Evolutionary conservation across 2,113 vertebrate species (phyloP).

Genomic region (Eretmochelys imbricata): DNA sequence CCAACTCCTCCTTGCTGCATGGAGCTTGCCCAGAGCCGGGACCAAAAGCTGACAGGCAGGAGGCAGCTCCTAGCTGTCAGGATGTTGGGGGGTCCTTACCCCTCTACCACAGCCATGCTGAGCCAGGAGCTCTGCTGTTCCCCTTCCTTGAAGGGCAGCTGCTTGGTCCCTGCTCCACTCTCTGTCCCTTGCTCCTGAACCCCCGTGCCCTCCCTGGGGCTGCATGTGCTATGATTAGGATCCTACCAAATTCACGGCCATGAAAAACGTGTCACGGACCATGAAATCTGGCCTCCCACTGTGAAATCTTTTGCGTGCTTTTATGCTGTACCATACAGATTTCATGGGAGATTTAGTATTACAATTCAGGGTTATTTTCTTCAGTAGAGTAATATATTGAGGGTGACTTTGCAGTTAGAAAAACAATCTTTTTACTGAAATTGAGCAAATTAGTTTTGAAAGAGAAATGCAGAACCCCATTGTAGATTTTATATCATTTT

Average conservation of each 20-base stretch:
- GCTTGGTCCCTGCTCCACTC: too few species aligned
- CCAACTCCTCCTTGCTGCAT: background rate
- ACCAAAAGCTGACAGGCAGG: background rate
- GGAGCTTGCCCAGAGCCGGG: background rate
- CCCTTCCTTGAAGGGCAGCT: background rate
- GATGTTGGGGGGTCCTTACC: background rate
- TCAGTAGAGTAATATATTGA: conserved; percentile 60
- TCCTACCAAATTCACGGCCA: too few species aligned
- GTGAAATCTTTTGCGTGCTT: too few species aligned
- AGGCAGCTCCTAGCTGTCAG: background rate
- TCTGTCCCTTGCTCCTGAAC: too few species aligned
- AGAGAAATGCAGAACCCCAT: background rate
- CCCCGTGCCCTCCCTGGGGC: too few species aligned
- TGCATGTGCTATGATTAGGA: too few species aligned
- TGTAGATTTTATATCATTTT: conserved; percentile 1
- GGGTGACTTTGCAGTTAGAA: conserved; percentile 50
- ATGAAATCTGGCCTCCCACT: too few species aligned
- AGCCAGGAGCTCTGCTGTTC: background rate
- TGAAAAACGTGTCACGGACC: too few species aligned
- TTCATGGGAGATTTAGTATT: conserved; percentile 37
- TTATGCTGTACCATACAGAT: too few species aligned
- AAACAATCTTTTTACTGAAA: conserved; percentile 46
- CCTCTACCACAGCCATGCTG: too few species aligned
- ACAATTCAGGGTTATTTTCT: conserved; percentile 70
- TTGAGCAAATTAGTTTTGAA: conserved; percentile 20